A percentile compares a stretch with the other conserved stretches of the same genome.
phyloP scores from a whole-genome alignment of 2,113 vertebrate species.

The Anolis sagrei region DNA sequence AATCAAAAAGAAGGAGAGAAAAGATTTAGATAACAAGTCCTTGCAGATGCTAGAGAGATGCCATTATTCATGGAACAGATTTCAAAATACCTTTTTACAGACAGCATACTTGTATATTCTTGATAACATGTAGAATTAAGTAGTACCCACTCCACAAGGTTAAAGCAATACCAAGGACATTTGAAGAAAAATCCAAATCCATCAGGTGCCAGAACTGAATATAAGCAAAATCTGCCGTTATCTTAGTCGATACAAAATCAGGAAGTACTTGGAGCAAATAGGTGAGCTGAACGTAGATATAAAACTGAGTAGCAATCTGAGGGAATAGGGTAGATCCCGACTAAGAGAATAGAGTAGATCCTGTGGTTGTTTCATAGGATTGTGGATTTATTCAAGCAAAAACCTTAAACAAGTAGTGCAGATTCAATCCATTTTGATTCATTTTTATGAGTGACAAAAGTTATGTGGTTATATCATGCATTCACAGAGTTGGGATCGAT shows the following conservation, averaged over 20 bases:
- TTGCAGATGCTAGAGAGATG: conserved; percentile 42
- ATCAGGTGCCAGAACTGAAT: no score
- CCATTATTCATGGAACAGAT: conserved; percentile 39
- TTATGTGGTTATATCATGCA: no score
- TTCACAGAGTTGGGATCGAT: no score
- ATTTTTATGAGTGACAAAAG: not conserved
- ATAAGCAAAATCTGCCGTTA: no score
- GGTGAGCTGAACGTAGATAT: not conserved
- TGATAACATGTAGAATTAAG: conserved; percentile 16
- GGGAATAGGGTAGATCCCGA: not conserved
- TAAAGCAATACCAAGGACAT: not conserved
- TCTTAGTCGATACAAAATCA: not conserved
- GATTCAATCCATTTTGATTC: not conserved
- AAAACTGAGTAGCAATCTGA: not conserved
- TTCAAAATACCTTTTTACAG: conserved; percentile 46
- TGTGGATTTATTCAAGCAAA: not conserved
- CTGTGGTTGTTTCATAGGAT: not conserved
- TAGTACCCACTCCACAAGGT: accelerated
- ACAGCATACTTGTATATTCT: conserved; percentile 33
- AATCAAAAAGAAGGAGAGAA: conserved; percentile 63
- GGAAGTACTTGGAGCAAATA: not conserved
- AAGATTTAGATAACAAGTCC: conserved; percentile 62
- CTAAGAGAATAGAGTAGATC: not conserved
- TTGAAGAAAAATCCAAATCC: no score
- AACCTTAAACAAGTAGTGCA: no score